Percentiles rank a stretch among this genome's conserved stretches.
Conservation (phyloP, 2,113 vertebrate species). For the Podocnemis expansa region DNA sequence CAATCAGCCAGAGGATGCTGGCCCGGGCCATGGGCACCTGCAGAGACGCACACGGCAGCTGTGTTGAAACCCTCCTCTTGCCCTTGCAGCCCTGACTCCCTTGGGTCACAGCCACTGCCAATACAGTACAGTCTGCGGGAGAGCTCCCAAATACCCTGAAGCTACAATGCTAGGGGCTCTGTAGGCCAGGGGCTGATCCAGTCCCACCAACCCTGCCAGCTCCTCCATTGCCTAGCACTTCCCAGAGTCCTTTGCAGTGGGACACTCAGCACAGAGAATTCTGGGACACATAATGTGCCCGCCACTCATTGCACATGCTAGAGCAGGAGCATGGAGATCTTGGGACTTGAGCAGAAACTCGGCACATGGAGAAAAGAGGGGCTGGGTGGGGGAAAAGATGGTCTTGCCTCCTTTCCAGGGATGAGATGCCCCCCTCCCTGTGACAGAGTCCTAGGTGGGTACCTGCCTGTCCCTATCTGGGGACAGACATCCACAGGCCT, state of each 20-base stretch:
- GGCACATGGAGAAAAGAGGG: neutral
- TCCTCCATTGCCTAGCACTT: neutral
- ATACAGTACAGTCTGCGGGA: neutral
- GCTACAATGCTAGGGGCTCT: neutral
- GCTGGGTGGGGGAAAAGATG: neutral
- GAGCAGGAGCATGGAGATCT: neutral
- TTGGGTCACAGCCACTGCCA: neutral
- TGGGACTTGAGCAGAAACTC: neutral
- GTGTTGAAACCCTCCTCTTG: neutral
- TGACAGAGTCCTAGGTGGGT: neutral
- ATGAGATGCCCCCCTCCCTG: neutral
- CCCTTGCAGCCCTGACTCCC: too few species aligned
- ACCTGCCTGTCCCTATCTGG: neutral
- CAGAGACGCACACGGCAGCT: neutral
- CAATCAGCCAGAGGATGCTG: constrained; percentile 97
- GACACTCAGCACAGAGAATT: neutral
- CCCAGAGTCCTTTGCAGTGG: neutral
- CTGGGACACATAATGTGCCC: neutral
- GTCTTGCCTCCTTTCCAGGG: neutral
- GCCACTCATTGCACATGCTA: too few species aligned
- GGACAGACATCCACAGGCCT: neutral
- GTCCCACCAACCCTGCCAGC: neutral
- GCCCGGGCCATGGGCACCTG: constrained; percentile 99
- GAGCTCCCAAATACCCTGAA: neutral
- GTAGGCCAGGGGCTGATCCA: neutral